Evolutionary conservation across 1,140 invertebrate genomes (phyloP).

Genomic region (Aphidius ervi): DNA sequence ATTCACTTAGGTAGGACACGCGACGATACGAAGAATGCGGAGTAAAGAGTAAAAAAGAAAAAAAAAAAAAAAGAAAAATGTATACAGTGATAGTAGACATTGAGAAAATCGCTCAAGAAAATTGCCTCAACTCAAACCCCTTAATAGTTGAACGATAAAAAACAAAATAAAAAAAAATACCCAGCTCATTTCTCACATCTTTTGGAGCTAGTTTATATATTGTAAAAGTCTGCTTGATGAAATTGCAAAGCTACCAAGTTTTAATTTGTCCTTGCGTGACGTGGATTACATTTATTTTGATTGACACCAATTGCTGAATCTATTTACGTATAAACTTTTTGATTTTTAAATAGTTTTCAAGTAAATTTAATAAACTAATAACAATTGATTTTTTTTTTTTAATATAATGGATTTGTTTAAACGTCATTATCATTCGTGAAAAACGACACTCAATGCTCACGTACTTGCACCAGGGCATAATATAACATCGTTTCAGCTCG

Average conservation of each 20-base stretch:
- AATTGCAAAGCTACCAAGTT: conserved; percentile 47
- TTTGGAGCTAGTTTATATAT: too few relatives aligned
- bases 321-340: too few relatives aligned
- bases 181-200: too few relatives aligned
- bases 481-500: conserved; percentile 8
- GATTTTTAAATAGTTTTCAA: too few relatives aligned
- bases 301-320: conserved; percentile 33
- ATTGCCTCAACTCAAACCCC: conserved; percentile 29
- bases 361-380: too few relatives aligned
- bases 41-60: conserved; percentile 3
- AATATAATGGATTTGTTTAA: too few relatives aligned
- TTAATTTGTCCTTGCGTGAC: conserved; percentile 48
- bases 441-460: background rate
- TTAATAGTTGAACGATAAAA: too few relatives aligned
- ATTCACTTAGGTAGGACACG: conserved; percentile 38
- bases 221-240: conserved; percentile 33
- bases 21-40: conserved; percentile 12
- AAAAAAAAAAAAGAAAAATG: background rate
- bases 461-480: background rate
- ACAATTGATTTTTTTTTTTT: background rate
- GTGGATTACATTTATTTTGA: conserved; percentile 42
- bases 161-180: too few relatives aligned
- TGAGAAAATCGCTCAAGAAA: conserved; percentile 35
- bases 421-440: background rate
- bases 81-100: too few relatives aligned